These are phyloP conservation scores for Pantala flavescens DNA, from an alignment of 1,140 invertebrate species.

Conservation along the genomic window DNA sequence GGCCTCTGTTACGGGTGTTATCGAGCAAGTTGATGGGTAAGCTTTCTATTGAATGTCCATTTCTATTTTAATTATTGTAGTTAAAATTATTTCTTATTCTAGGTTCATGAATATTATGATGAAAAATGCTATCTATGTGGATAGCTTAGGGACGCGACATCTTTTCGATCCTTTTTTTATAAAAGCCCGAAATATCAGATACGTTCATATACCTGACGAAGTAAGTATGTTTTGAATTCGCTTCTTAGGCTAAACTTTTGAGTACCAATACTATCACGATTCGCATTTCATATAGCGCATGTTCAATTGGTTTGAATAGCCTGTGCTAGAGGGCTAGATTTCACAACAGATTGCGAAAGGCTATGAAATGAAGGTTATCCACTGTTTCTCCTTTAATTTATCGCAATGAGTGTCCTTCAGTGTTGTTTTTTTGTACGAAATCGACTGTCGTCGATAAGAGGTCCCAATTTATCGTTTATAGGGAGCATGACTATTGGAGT, in stretches of 20 bases:
- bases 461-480: background rate
- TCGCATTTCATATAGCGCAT: background rate
- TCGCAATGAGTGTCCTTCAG: background rate
- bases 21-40: background rate
- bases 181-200: conserved; percentile 50
- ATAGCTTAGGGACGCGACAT: conserved; percentile 39
- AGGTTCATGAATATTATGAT: conserved; percentile 59
- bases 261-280: too few species aligned
- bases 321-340: conserved; percentile 29
- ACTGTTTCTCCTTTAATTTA: background rate
- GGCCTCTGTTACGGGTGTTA: background rate
- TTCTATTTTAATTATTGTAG: too few species aligned
- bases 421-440: background rate
- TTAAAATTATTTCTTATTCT: conserved; percentile 23
- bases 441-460: background rate
- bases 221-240: conserved; percentile 35
- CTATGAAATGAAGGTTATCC: background rate
- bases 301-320: background rate
- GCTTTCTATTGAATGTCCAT: background rate
- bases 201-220: conserved; percentile 51
- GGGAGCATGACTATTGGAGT: background rate
- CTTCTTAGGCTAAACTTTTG: background rate
- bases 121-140: conserved; percentile 45
- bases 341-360: conserved; percentile 26
- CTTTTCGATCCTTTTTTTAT: conserved; percentile 46